A percentile compares a stretch with the other conserved stretches of the same genome.
These are phyloP conservation scores for Drosophila nebulosa DNA, from an alignment of 1,140 invertebrate genomes.

Conservation along the genomic window DNA sequence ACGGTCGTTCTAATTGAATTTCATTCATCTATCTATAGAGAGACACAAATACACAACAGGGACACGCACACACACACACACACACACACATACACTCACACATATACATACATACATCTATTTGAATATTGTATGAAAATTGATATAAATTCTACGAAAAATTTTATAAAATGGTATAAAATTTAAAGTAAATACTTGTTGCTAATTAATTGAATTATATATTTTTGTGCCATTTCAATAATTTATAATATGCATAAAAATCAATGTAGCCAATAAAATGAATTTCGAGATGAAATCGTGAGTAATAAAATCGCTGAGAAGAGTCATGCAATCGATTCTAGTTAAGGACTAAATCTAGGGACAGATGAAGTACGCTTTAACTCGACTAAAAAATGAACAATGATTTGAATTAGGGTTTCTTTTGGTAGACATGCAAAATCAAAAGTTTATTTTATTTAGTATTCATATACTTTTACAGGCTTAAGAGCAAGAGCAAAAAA, in stretches of 20 bases:
- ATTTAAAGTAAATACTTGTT: slow-evolving; percentile 60
- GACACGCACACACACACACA: neutral
- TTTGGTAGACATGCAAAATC: no score
- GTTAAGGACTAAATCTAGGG: no score
- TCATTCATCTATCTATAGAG: slow-evolving; percentile 5
- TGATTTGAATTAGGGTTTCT: no score
- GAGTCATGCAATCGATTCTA: neutral
- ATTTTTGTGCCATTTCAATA: slow-evolving; percentile 33
- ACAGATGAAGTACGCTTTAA: neutral
- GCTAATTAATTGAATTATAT: slow-evolving; percentile 69
- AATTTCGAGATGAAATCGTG: neutral
- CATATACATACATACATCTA: slow-evolving; percentile 15
- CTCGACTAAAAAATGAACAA: no score
- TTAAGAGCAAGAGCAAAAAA: no score
- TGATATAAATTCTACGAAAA: slow-evolving; percentile 8
- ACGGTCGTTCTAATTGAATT: slow-evolving; percentile 45
- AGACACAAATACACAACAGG: slow-evolving; percentile 2
- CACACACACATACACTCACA: neutral
- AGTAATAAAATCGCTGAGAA: no score
- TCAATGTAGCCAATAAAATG: slow-evolving; percentile 12
- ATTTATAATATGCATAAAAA: slow-evolving; percentile 38
- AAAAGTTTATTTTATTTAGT: no score
- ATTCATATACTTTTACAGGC: no score
- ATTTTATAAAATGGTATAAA: slow-evolving; percentile 14
- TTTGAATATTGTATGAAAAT: slow-evolving; percentile 20